Conservation (phyloP, 2,113 vertebrate species). For the Sinocyclocheilus anophthalmus region DNA sequence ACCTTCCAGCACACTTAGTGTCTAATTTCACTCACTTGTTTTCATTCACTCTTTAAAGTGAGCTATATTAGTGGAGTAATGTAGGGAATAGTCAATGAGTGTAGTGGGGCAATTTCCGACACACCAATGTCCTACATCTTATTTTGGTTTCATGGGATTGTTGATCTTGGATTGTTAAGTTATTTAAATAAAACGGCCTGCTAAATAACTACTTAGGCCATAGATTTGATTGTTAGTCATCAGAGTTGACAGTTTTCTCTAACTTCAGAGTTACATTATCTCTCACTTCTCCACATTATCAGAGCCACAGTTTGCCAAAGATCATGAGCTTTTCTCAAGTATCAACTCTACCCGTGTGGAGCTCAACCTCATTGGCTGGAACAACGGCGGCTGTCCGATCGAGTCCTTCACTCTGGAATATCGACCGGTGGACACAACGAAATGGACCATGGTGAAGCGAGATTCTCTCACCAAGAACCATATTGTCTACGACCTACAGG, state of each 20-base stretch:
- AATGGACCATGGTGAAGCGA: slow-evolving; percentile 93
- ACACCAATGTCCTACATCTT: background rate
- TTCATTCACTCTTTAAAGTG: no score
- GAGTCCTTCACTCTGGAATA: slow-evolving; percentile 96
- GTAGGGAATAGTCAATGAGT: no score
- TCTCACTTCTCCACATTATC: slow-evolving; percentile 31
- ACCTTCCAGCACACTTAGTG: background rate
- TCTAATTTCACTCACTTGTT: background rate
- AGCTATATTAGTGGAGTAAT: no score
- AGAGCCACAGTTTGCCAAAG: slow-evolving; percentile 99
- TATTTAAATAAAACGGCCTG: background rate
- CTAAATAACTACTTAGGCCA: background rate
- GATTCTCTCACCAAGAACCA: slow-evolving; percentile 95
- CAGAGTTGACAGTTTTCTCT: background rate
- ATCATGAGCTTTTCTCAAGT: slow-evolving; percentile 96
- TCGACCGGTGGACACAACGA: slow-evolving; percentile 85
- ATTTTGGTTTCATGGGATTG: background rate
- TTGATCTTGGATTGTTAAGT: background rate
- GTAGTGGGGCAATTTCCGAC: no score
- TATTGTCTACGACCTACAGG: slow-evolving; percentile 92
- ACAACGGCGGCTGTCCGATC: slow-evolving; percentile 97
- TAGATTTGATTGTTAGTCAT: background rate
- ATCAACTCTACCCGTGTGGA: slow-evolving; percentile 90
- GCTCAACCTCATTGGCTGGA: slow-evolving; percentile 96
- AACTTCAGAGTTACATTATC: background rate